These are phyloP conservation scores for Potamilus streckersoni DNA, from an alignment of 1,140 invertebrate species.

Conservation along the genomic window DNA sequence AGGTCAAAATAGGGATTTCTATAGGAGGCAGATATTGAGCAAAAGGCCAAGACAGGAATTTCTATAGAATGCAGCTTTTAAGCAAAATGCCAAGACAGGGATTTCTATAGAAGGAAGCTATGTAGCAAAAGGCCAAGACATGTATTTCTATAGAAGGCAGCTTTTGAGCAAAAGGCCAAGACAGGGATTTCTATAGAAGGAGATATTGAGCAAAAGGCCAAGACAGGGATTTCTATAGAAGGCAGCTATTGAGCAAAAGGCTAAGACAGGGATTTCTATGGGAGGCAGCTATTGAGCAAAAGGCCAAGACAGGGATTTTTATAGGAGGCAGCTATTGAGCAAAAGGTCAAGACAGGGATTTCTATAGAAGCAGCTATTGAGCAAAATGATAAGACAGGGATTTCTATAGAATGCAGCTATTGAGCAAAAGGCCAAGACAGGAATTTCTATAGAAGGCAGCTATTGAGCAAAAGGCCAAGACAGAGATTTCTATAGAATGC, in stretches of 20 bases:
- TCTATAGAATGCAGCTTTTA: neutral
- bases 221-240: slow-evolving; percentile 36
- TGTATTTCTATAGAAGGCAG: too few relatives aligned
- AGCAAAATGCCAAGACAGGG: slow-evolving; percentile 61
- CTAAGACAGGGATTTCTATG: too few relatives aligned
- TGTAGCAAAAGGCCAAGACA: slow-evolving; percentile 61
- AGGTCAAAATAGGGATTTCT: slow-evolving; percentile 64
- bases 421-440: too few relatives aligned
- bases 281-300: neutral
- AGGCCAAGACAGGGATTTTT: too few relatives aligned
- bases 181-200: neutral
- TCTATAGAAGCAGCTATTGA: too few relatives aligned
- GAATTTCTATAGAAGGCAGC: neutral
- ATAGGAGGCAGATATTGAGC: slow-evolving; percentile 2
- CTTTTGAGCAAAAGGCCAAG: too few relatives aligned
- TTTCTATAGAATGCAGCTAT: too few relatives aligned
- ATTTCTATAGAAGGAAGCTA: neutral
- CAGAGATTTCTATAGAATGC: too few relatives aligned
- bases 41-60: too few relatives aligned
- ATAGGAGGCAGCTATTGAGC: neutral
- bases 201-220: slow-evolving; percentile 63
- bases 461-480: neutral
- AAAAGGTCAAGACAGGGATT: slow-evolving; percentile 63
- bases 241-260: too few relatives aligned
- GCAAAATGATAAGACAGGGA: slow-evolving; percentile 68